phyloP scores from a whole-genome alignment of 92 coral and sea anemone species.

The Isaurus tuberculatus region DNA sequence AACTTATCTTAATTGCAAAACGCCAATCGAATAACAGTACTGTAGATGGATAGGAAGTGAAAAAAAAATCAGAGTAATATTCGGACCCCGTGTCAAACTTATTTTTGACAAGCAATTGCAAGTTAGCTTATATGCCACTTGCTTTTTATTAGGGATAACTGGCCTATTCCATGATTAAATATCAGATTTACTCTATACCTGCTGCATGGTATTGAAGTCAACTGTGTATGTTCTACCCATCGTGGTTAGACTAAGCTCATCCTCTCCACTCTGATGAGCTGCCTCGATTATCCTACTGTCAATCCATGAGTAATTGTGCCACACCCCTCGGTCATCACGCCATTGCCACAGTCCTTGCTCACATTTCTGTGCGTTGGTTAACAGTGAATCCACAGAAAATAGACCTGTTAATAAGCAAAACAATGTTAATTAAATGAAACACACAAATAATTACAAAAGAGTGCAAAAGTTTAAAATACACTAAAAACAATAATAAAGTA shows the following conservation, averaged over 20 bases:
- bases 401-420: slow-evolving; percentile 57
- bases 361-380: slow-evolving; percentile 79
- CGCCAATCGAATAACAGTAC: too few species aligned
- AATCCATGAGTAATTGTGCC: slow-evolving; percentile 99
- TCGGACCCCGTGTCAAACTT: too few species aligned
- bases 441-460: not conserved
- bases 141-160: too few species aligned
- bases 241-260: slow-evolving; percentile 93
- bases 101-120: too few species aligned
- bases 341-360: slow-evolving; percentile 99
- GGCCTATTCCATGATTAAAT: not conserved
- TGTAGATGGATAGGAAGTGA: too few species aligned
- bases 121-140: too few species aligned
- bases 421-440: not conserved
- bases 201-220: slow-evolving; percentile 97
- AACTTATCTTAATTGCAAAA: too few species aligned
- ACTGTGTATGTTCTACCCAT: slow-evolving; percentile 96
- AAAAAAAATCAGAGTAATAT: too few species aligned
- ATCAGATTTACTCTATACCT: slow-evolving; percentile 60
- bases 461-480: not conserved
- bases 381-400: slow-evolving; percentile 85
- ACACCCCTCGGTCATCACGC: slow-evolving; percentile 95
- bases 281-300: slow-evolving; percentile 99
- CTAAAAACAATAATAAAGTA: not conserved
- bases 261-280: slow-evolving; percentile 97